Conservation (phyloP, 2,797 vertebrate genomes). For the Aselliscus stoliczkanus region DNA sequence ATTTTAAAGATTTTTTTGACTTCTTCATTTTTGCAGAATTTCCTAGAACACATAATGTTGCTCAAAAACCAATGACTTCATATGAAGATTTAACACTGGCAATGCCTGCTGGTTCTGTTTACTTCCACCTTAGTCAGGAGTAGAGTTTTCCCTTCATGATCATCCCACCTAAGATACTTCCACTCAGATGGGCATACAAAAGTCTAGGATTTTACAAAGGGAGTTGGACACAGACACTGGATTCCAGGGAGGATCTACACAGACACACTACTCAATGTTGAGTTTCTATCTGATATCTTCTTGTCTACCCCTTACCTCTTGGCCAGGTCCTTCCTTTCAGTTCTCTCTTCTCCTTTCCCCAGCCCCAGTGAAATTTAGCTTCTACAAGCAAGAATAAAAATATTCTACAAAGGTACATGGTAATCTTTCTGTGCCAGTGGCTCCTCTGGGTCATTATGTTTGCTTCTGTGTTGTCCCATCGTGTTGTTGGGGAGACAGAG, state of each 20-base stretch:
- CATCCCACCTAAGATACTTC: neutral
- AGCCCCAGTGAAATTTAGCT: neutral
- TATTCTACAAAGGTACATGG: neutral
- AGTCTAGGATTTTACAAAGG: neutral
- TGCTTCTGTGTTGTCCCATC: neutral
- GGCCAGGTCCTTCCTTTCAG: neutral
- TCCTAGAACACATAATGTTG: neutral
- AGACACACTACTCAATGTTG: neutral
- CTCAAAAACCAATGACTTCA: neutral
- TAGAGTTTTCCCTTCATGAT: neutral
- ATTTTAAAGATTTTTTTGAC: neutral
- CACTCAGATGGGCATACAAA: too few relatives aligned
- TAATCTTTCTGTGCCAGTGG: neutral
- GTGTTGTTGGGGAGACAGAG: neutral
- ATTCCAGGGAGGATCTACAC: neutral
- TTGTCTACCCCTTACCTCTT: neutral
- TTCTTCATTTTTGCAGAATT: neutral
- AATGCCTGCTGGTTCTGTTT: neutral
- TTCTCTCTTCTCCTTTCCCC: neutral
- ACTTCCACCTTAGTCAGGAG: neutral
- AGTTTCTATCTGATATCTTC: neutral
- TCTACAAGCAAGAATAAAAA: neutral
- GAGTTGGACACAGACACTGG: neutral
- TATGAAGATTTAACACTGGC: neutral
- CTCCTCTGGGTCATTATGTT: neutral